Evolutionary conservation across 1,140 invertebrate species (phyloP).

Genomic region (Spodoptera frugiperda): DNA sequence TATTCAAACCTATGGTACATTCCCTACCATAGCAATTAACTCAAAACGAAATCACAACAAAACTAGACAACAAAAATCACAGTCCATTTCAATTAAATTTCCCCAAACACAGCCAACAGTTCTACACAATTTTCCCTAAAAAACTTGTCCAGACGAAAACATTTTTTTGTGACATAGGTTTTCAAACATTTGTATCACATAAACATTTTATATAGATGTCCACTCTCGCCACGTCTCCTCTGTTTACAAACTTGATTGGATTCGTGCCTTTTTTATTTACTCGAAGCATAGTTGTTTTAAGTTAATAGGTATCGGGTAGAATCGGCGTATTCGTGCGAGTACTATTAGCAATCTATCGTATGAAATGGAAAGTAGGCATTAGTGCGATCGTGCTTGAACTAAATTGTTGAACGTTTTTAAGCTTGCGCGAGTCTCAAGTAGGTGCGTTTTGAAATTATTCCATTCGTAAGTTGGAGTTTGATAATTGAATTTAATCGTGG

Average conservation of each 20-base stretch:
- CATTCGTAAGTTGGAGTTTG: not conserved
- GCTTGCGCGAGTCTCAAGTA: not conserved
- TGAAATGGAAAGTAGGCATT: conserved; percentile 39
- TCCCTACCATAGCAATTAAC: too few relatives aligned
- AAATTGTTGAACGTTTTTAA: conserved; percentile 38
- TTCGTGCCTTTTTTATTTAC: conserved; percentile 83
- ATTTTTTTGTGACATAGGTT: not conserved
- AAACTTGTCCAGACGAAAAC: too few relatives aligned
- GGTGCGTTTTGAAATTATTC: not conserved
- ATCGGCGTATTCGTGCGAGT: conserved; percentile 42
- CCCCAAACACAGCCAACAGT: too few relatives aligned
- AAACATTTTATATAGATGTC: conserved; percentile 59
- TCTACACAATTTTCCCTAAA: too few relatives aligned
- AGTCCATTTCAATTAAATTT: too few relatives aligned
- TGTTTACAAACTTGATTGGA: conserved; percentile 84
- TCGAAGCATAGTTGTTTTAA: conserved; percentile 75
- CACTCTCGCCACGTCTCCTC: conserved; percentile 43
- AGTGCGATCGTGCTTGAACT: conserved; percentile 45
- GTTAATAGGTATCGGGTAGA: conserved; percentile 24
- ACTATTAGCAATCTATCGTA: conserved; percentile 44
- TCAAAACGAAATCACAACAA: too few relatives aligned
- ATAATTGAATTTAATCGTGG: not conserved
- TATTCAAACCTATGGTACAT: too few relatives aligned
- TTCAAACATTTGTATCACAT: conserved; percentile 24
- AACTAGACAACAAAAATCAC: too few relatives aligned